phyloP scores from a whole-genome alignment of 2,797 vertebrate genomes.

The Petrocephalus sullivani region DNA sequence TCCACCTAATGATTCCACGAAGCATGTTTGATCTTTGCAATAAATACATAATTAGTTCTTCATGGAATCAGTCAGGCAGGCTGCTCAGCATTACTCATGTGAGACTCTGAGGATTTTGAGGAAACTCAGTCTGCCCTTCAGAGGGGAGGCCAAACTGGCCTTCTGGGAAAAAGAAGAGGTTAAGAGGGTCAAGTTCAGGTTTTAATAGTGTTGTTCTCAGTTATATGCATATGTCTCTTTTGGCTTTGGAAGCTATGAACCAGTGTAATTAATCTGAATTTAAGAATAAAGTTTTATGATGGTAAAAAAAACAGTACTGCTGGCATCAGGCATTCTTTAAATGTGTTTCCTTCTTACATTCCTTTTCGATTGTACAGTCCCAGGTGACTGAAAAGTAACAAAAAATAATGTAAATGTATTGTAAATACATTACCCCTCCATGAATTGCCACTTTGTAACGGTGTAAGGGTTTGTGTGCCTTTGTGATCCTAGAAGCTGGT shows the following conservation, averaged over 20 bases:
- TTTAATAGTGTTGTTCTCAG: slow-evolving; percentile 86
- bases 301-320: neutral
- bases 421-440: neutral
- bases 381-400: neutral
- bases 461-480: neutral
- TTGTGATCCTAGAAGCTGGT: no score
- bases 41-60: slow-evolving; percentile 99
- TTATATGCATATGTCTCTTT: slow-evolving; percentile 63
- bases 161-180: slow-evolving; percentile 37
- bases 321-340: neutral
- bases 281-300: slow-evolving; percentile 37
- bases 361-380: neutral
- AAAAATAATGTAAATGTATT: neutral
- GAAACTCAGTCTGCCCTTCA: slow-evolving; percentile 63
- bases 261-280: slow-evolving; percentile 70
- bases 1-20: slow-evolving; percentile 87
- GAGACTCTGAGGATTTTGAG: slow-evolving; percentile 82
- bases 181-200: slow-evolving; percentile 86
- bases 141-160: slow-evolving; percentile 57
- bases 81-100: slow-evolving; percentile 72
- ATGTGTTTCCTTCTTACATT: neutral
- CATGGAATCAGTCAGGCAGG: slow-evolving; percentile 93
- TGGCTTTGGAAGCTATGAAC: slow-evolving; percentile 58
- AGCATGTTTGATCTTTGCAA: slow-evolving; percentile 96
- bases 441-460: neutral